Evolutionary conservation across 2,888 invertebrate species (phyloP).

Genomic region (Halictus ligatus): DNA sequence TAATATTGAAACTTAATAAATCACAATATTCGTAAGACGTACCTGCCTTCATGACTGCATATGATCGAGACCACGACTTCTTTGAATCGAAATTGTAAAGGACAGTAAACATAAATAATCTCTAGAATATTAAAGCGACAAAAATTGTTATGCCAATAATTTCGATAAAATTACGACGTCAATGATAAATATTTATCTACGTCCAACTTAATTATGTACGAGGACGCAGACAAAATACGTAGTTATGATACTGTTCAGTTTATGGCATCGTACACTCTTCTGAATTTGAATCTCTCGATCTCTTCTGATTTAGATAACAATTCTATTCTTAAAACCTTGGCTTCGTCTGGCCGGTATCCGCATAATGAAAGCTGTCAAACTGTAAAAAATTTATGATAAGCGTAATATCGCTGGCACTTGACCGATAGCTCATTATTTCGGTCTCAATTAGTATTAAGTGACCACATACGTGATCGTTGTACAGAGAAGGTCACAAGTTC

Average conservation of each 20-base stretch:
- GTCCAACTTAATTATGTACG: neutral
- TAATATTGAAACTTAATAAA: neutral
- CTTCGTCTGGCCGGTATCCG: neutral
- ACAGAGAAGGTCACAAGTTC: constrained; percentile 49
- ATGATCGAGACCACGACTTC: neutral
- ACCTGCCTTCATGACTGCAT: neutral
- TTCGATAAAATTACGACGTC: neutral
- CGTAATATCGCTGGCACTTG: constrained; percentile 14
- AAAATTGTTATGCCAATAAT: neutral
- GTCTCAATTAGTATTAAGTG: constrained; percentile 60
- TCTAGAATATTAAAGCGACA: neutral
- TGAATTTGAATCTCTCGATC: neutral
- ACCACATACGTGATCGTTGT: constrained; percentile 31
- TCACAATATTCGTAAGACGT: neutral
- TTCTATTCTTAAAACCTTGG: neutral
- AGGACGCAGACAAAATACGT: neutral
- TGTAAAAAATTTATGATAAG: neutral
- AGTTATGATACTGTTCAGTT: neutral
- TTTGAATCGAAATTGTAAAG: neutral
- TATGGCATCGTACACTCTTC: neutral
- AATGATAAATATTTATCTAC: neutral
- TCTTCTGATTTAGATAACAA: neutral
- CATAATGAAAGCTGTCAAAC: neutral
- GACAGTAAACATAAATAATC: neutral
- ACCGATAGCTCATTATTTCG: constrained; percentile 49